Conservation (phyloP, 2,888 invertebrate genomes). For the Cyrtodaria siliqua region DNA sequence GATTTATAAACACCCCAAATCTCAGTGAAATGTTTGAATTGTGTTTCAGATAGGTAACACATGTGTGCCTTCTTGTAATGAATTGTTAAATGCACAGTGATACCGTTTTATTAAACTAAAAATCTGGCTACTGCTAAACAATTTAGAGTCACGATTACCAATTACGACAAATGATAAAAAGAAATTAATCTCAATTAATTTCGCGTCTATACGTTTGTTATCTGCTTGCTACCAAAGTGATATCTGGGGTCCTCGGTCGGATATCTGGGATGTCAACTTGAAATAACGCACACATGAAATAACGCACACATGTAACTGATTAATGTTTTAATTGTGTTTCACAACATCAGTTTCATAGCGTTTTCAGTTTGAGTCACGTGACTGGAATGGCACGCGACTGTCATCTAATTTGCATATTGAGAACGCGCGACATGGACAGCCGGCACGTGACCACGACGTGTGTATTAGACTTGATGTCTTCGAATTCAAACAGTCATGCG, state of each 20-base stretch:
- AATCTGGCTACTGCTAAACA: constrained; percentile 38
- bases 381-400: constrained; percentile 67
- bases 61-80: too few species aligned
- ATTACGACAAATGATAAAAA: constrained; percentile 33
- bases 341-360: constrained; percentile 29
- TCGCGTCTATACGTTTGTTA: constrained; percentile 31
- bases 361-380: constrained; percentile 52
- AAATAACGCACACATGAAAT: constrained; percentile 27
- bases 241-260: neutral
- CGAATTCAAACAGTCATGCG: constrained; percentile 20
- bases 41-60: too few species aligned
- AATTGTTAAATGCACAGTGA: too few species aligned
- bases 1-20: too few species aligned
- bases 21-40: too few species aligned
- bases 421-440: constrained; percentile 55
- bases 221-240: neutral
- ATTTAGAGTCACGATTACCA: constrained; percentile 25
- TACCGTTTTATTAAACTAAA: constrained; percentile 1
- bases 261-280: constrained; percentile 37
- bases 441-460: constrained; percentile 61
- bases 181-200: constrained; percentile 44
- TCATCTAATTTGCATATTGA: constrained; percentile 74
- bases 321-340: constrained; percentile 41
- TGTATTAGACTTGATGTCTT: constrained; percentile 2
- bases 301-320: constrained; percentile 27